Evolutionary conservation across 2,797 vertebrate species (phyloP), one percentile per base, ranked within the genome.

Genomic region (Rallus crepitans): DNA sequence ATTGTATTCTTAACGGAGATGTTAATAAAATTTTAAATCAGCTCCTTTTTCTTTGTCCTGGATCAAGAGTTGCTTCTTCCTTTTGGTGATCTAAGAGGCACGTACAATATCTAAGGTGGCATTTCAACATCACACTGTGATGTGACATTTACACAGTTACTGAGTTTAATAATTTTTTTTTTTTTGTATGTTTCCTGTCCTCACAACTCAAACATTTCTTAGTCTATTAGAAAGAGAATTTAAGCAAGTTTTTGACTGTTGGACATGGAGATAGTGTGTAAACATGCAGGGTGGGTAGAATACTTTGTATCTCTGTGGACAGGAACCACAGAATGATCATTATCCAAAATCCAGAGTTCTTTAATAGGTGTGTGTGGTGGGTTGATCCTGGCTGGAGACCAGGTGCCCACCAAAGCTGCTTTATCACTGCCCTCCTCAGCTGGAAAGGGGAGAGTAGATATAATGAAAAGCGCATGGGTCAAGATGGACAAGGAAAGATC

Each of bases 1-100:
- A 0, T 0, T 6, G 3, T 6, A 40, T 7, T 50, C 4, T 45
- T 31, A 73, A 30, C 4, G 33, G 27, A 57, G 7, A 14, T 10
- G 5, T 57, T 39, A 73, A 63, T 10, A 65, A 30, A 12, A 24
- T 37, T 65, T 65, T 63, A 42, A 73, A 33, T 59, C 12, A 27
- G 1, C 0, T 59, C 3, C 11, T 70, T 79, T 60, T 45, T 48
- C 53, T 70, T 9, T 57, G 3, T 50, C 20, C 5, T 57, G 28
- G 9, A 47, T 65, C 14, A 85, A 78, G 8, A 47, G 11, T 14
- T 81, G 8, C 1, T 68, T 88, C 42, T 56, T 5, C 7, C 14
- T 2, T 86, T 81, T 83, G 12, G 37, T 56, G 20, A 75, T 70
- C 20, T 6, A 47, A 30, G 48, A 52, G 19, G 5, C 11, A 33